Evolutionary conservation across 1,140 invertebrate species (phyloP).

Genomic region (Frieseomelitta varia): DNA sequence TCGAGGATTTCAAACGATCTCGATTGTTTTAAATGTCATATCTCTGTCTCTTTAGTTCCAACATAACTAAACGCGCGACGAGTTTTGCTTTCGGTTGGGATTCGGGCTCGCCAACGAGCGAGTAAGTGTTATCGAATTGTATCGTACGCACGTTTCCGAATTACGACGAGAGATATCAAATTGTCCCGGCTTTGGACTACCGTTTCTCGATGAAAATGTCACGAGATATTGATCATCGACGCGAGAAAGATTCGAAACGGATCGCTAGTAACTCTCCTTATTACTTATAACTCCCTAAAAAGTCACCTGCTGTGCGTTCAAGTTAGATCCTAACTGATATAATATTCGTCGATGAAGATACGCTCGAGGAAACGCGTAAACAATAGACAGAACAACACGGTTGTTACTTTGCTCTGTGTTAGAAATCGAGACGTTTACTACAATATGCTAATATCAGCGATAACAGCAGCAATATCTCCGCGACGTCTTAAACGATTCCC

Average conservation of each 20-base stretch:
- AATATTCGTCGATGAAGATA: not conserved
- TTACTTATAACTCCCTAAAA: not conserved
- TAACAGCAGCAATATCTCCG: not conserved
- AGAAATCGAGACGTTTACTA: not conserved
- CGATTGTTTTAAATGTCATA: not conserved
- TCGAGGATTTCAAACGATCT: not conserved
- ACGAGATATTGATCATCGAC: not conserved
- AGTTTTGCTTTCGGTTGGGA: not conserved
- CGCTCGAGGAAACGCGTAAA: slow-evolving; percentile 29
- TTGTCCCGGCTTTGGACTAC: not conserved
- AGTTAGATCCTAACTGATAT: not conserved
- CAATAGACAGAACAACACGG: not conserved
- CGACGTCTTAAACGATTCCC: not conserved
- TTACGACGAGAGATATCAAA: not conserved
- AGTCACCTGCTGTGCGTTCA: not conserved
- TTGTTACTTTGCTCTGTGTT: not conserved
- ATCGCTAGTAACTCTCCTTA: not conserved
- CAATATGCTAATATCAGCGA: not conserved
- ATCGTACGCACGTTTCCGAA: not conserved
- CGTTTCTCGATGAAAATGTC: no score
- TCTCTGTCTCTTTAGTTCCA: not conserved
- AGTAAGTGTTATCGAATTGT: not conserved
- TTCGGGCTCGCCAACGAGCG: not conserved
- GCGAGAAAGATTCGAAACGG: not conserved
- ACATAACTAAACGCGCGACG: not conserved